phyloP scores from a whole-genome alignment of 2,113 vertebrate genomes.

The Formicarius rufipectus region DNA sequence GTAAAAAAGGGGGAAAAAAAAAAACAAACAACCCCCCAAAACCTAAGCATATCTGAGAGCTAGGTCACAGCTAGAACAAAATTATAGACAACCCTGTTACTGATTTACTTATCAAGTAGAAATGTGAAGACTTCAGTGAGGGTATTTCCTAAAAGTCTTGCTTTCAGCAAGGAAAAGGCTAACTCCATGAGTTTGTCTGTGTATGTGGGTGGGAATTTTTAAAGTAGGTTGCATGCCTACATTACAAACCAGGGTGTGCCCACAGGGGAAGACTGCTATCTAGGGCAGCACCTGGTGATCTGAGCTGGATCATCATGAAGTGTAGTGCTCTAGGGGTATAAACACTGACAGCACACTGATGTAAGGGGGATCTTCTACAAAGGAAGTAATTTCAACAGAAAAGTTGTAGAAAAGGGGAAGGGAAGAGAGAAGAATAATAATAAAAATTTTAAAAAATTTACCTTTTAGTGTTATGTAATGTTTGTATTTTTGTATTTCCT shows the following conservation, averaged over 20 bases:
- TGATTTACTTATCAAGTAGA: not conserved
- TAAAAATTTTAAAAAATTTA: not conserved
- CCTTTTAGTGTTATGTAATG: not conserved
- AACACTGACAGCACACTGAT: not conserved
- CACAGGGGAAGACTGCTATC: conserved; percentile 23
- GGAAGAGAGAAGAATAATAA: not conserved
- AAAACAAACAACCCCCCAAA: not conserved
- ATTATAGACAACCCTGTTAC: not conserved
- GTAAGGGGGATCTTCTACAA: not conserved
- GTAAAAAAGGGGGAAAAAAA: not conserved
- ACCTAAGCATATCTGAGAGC: not conserved
- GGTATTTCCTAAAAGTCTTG: not conserved
- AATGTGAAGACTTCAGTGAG: not conserved
- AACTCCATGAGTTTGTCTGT: not conserved
- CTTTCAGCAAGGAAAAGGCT: conserved; percentile 7
- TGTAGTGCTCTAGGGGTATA: not conserved
- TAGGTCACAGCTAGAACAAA: not conserved
- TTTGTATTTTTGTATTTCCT: not conserved
- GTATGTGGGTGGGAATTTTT: not conserved
- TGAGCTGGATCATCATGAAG: not conserved
- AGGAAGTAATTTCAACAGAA: not conserved
- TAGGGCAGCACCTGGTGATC: conserved; percentile 52
- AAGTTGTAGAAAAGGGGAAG: not conserved
- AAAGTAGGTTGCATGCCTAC: conserved; percentile 34
- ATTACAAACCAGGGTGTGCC: not conserved